Percentiles rank a stretch among this genome's conserved stretches.
These are phyloP conservation scores for Gephyroberyx darwinii DNA, from an alignment of 2,797 vertebrate genomes.

Conservation along the genomic window DNA sequence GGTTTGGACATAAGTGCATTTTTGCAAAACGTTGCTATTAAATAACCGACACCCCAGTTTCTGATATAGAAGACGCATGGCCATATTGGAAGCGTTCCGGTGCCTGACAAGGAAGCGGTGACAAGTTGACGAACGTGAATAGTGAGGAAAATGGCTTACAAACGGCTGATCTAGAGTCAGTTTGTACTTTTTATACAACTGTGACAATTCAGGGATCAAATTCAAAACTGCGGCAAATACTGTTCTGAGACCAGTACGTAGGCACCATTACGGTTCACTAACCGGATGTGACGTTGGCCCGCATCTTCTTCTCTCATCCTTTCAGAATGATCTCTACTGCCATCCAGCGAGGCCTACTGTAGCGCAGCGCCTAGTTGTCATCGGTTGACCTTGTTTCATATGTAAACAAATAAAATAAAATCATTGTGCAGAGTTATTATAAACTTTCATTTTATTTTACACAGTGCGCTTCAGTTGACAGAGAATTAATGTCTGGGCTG, in stretches of 20 bases:
- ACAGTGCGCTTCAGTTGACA: neutral
- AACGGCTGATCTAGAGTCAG: constrained; percentile 41
- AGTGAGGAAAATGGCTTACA: neutral
- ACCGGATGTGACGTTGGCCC: constrained; percentile 24
- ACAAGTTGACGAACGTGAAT: constrained; percentile 29
- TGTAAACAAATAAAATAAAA: too few relatives aligned
- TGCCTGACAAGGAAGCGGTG: constrained; percentile 49
- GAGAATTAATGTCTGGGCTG: neutral
- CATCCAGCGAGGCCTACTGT: neutral
- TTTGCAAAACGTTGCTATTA: constrained; percentile 32
- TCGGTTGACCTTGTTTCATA: neutral
- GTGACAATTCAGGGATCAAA: too few relatives aligned
- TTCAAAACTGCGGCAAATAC: neutral
- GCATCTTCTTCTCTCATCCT: constrained; percentile 10
- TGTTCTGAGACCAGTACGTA: constrained; percentile 13
- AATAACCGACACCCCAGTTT: constrained; percentile 41
- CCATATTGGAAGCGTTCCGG: constrained; percentile 53
- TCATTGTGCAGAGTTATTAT: neutral
- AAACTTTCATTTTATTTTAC: neutral
- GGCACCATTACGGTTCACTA: neutral
- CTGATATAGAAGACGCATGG: constrained; percentile 31
- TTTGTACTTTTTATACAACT: neutral
- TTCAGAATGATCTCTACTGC: constrained; percentile 22
- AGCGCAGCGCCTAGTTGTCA: too few relatives aligned
- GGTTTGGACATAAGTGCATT: neutral